Evolutionary conservation across 2,797 vertebrate species (phyloP).

Genomic region (Sebastes vulpes): DNA sequence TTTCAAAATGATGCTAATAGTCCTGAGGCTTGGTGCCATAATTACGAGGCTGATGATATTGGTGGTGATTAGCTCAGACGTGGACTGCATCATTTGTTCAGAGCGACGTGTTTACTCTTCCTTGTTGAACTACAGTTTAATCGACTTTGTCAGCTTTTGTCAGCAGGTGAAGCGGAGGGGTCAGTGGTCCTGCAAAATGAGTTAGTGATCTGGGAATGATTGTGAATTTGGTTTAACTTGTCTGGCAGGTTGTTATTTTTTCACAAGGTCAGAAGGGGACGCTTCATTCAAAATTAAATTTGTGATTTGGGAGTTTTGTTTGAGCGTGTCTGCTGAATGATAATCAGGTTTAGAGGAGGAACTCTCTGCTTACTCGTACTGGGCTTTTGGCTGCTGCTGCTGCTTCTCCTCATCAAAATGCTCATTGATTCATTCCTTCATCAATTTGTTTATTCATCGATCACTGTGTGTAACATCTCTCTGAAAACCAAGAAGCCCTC

Average conservation of each 20-base stretch:
- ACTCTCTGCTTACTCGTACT: not conserved
- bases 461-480: not conserved
- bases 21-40: not conserved
- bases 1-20: not conserved
- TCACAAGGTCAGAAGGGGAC: too few species aligned
- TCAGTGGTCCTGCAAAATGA: not conserved
- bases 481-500: constrained; percentile 67
- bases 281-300: not conserved
- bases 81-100: not conserved
- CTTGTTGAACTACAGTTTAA: not conserved
- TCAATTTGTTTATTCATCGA: not conserved
- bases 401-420: not conserved
- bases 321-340: not conserved
- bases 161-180: not conserved
- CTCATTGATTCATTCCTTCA: not conserved
- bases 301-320: not conserved
- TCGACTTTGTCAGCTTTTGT: not conserved
- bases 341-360: not conserved
- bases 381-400: not conserved
- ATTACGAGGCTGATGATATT: not conserved
- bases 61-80: not conserved
- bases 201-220: not conserved
- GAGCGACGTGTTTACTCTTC: not conserved
- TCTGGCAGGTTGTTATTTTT: too few species aligned
- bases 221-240: not conserved